phyloP scores from a whole-genome alignment of 2,113 vertebrate genomes.

The Cottus gobio region DNA sequence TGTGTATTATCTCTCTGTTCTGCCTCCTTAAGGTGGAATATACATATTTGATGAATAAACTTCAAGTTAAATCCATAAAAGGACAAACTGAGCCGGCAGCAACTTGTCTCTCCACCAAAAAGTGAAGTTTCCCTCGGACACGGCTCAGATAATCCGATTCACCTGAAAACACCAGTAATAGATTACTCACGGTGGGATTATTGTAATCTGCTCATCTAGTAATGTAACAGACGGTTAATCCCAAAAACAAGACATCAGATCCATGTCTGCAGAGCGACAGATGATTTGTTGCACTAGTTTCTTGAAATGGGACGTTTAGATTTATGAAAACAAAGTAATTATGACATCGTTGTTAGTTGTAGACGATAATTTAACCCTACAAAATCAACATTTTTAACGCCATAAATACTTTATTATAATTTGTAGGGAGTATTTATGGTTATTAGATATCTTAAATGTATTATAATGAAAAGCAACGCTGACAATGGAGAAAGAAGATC shows the following conservation, averaged over 20 bases:
- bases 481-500: too few species aligned
- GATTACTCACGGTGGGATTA: conserved; percentile 26
- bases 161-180: background rate
- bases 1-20: background rate
- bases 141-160: conserved; percentile 6
- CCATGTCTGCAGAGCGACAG: background rate
- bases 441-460: background rate
- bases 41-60: background rate
- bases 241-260: background rate
- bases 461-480: background rate
- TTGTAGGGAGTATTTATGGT: background rate
- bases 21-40: background rate
- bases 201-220: background rate
- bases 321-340: background rate
- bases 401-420: background rate
- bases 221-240: background rate
- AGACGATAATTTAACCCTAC: background rate
- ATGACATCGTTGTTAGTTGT: background rate
- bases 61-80: background rate
- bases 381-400: background rate
- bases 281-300: background rate
- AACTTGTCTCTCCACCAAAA: background rate
- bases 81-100: background rate
- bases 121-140: background rate
- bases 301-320: background rate